Evolutionary conservation across 2,113 vertebrate species (phyloP).

Genomic region (Casuarius casuarius): DNA sequence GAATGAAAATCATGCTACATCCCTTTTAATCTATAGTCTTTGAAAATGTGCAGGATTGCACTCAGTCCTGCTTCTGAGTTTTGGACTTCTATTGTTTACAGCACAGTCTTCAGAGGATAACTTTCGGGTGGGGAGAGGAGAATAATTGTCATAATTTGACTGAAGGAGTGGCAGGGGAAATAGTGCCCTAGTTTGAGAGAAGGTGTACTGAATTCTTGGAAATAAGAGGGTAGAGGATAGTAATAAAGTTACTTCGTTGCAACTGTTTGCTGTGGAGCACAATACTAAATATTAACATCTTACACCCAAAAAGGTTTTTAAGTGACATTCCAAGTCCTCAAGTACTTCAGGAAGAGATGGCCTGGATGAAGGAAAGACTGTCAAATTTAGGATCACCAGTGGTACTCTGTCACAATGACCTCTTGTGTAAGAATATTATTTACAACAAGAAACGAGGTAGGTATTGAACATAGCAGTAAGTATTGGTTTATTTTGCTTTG

Average conservation of each 20-base stretch:
- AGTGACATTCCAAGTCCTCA: constrained; percentile 85
- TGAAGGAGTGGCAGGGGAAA: neutral
- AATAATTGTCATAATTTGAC: neutral
- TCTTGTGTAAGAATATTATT: constrained; percentile 99
- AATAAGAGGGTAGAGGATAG: neutral
- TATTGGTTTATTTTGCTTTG: neutral
- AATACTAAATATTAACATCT: neutral
- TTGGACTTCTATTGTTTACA: neutral
- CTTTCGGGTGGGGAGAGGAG: neutral
- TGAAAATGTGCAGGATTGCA: neutral
- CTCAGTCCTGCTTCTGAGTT: neutral
- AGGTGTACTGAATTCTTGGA: neutral
- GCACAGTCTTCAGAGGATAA: neutral
- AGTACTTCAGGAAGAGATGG: constrained; percentile 91
- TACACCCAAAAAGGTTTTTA: constrained; percentile 80
- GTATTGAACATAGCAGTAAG: constrained; percentile 74
- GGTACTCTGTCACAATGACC: constrained; percentile 98
- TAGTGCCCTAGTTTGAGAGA: neutral
- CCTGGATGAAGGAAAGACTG: constrained; percentile 92
- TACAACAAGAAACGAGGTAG: constrained; percentile 93
- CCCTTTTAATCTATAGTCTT: neutral
- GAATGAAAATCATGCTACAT: neutral
- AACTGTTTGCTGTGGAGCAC: neutral
- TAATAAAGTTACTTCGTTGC: neutral
- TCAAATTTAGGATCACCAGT: constrained; percentile 93